Evolutionary conservation across 2,888 invertebrate species (phyloP).

Genomic region (Saturnia pavonia): DNA sequence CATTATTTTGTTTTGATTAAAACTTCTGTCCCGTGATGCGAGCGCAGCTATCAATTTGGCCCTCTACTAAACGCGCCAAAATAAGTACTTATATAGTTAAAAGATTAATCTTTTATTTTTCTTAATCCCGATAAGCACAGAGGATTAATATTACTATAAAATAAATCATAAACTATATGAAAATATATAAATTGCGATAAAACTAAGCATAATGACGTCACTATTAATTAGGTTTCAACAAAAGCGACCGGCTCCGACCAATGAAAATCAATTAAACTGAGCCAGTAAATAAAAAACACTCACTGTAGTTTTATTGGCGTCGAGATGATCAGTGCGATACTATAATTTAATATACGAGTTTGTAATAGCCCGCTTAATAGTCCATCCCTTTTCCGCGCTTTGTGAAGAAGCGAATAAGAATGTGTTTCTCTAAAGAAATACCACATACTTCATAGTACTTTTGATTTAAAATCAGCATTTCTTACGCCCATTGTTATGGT

Average conservation of each 20-base stretch:
- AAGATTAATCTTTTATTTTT: neutral
- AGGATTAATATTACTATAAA: neutral
- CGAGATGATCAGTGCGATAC: constrained; percentile 55
- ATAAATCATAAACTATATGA: neutral
- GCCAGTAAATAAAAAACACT: constrained; percentile 52
- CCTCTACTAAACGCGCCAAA: too few relatives aligned
- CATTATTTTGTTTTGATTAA: too few relatives aligned
- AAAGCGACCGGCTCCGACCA: constrained; percentile 42
- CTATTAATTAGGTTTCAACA: constrained; percentile 9
- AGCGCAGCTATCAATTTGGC: too few relatives aligned
- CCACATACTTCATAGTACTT: constrained; percentile 13
- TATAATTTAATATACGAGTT: constrained; percentile 61
- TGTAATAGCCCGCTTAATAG: constrained; percentile 39
- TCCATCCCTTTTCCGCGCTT: constrained; percentile 36
- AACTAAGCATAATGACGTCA: constrained; percentile 5
- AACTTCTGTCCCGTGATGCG: too few relatives aligned
- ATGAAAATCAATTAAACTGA: constrained; percentile 66
- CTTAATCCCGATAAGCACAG: neutral
- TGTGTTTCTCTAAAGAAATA: constrained; percentile 17
- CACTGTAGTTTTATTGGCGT: constrained; percentile 61
- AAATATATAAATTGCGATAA: constrained; percentile 3
- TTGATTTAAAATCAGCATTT: constrained; percentile 15
- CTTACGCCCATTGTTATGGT: constrained; percentile 16
- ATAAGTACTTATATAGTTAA: neutral
- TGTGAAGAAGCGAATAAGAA: constrained; percentile 33